phyloP scores from a whole-genome alignment of 2,888 invertebrate genomes.

The Choreutis nemorana region DNA sequence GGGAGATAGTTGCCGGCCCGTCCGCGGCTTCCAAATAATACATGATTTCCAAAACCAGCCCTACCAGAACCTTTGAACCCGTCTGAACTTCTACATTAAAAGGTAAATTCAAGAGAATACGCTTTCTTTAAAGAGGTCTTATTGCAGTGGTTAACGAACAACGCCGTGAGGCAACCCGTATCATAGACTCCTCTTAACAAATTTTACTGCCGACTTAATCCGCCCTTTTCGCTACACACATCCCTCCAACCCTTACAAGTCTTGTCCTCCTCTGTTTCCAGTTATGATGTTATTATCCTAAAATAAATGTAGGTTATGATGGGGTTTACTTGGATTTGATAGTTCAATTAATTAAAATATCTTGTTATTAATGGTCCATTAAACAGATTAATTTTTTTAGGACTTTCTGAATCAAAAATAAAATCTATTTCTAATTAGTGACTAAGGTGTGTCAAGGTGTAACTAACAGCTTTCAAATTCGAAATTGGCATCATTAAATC shows the following conservation, averaged over 20 bases:
- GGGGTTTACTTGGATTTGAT: constrained; percentile 33
- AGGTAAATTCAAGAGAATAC: neutral
- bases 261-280: constrained; percentile 40
- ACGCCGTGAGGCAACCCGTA: constrained; percentile 49
- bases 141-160: constrained; percentile 19
- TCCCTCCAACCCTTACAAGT: constrained; percentile 34
- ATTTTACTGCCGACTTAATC: constrained; percentile 60
- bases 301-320: constrained; percentile 54
- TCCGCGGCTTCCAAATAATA: constrained; percentile 38
- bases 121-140: constrained; percentile 15
- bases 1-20: constrained; percentile 56
- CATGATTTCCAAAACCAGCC: constrained; percentile 25
- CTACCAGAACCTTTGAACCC: constrained; percentile 20
- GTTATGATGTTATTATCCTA: constrained; percentile 53
- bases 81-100: too few relatives aligned
- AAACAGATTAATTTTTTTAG: neutral
- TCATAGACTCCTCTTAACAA: constrained; percentile 49
- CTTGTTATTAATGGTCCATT: constrained; percentile 12
- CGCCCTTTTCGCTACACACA: constrained; percentile 39
- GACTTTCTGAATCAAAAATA: neutral
- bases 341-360: constrained; percentile 43
- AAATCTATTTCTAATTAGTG: constrained; percentile 6
- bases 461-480: constrained; percentile 6
- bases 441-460: neutral
- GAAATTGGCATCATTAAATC: constrained; percentile 28